Conservation (phyloP, 2,113 vertebrate genomes). For the Podocnemis expansa region DNA sequence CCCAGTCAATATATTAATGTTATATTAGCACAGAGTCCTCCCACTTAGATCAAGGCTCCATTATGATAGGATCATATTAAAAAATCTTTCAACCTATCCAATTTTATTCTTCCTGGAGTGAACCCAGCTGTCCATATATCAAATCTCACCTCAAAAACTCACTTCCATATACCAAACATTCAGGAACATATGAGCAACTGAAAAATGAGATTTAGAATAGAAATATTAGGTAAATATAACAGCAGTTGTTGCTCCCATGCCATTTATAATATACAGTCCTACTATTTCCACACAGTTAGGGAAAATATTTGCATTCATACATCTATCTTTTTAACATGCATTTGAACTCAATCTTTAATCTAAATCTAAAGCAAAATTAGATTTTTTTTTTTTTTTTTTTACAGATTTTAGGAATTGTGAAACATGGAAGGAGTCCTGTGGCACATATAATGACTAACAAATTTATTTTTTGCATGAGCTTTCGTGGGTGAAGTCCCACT, state of each 20-base stretch:
- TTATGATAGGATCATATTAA: too few species aligned
- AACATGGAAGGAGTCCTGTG: too few species aligned
- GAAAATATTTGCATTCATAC: neutral
- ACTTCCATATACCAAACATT: neutral
- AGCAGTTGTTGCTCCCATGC: neutral
- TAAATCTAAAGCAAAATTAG: neutral
- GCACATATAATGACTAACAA: too few species aligned
- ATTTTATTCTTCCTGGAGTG: neutral
- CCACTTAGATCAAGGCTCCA: too few species aligned
- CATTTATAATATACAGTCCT: neutral
- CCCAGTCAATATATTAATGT: too few species aligned
- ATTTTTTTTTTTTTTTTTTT: neutral
- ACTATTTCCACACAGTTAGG: neutral
- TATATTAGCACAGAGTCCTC: too few species aligned
- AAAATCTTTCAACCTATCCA: neutral
- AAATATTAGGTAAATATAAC: neutral
- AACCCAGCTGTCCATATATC: too few species aligned
- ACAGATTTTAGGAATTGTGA: neutral
- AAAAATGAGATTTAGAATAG: neutral
- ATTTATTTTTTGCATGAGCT: too few species aligned
- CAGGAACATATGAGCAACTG: neutral
- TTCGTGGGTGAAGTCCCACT: too few species aligned
- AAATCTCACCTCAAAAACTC: neutral
- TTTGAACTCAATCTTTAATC: neutral
- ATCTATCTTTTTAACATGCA: neutral